phyloP scores from a whole-genome alignment of 1,140 invertebrate species.

The Drosophila seguyi region DNA sequence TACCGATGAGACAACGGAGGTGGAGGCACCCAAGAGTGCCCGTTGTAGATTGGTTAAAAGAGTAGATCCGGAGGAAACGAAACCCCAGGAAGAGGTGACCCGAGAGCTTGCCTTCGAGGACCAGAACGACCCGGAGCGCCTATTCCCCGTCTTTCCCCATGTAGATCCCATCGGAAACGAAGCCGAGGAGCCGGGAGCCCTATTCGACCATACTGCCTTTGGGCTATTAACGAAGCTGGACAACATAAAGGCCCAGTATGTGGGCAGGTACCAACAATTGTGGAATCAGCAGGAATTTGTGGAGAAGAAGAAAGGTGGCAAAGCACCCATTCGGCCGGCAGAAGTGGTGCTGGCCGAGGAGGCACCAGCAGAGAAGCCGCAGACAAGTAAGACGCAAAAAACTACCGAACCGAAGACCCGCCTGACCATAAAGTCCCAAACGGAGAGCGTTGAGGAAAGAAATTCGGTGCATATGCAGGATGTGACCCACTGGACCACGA shows the following conservation, averaged over 20 bases:
- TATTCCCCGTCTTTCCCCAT: constrained; percentile 46
- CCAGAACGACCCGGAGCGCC: constrained; percentile 58
- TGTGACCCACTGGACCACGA: constrained; percentile 65
- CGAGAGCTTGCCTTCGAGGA: constrained; percentile 38
- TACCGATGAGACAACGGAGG: constrained; percentile 35
- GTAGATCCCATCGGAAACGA: constrained; percentile 7
- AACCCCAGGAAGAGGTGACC: background rate
- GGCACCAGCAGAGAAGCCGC: too few species aligned
- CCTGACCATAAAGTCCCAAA: background rate
- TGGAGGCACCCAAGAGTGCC: background rate
- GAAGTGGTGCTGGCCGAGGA: background rate
- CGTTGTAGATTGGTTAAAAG: constrained; percentile 18
- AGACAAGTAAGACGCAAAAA: background rate
- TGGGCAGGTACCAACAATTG: background rate
- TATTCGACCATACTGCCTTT: constrained; percentile 15
- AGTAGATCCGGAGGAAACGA: constrained; percentile 14
- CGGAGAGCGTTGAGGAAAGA: background rate
- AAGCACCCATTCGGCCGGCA: too few species aligned
- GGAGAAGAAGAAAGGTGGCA: constrained; percentile 2
- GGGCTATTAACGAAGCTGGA: constrained; percentile 54
- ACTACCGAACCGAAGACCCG: background rate
- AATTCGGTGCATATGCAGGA: background rate
- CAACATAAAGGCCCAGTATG: constrained; percentile 25
- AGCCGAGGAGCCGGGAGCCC: background rate
- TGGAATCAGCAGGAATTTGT: constrained; percentile 14